A percentile compares a stretch with the other conserved stretches of the same genome.
These are phyloP conservation scores for Lacerta bilineata DNA, from an alignment of 2,797 vertebrate species.

Conservation along the genomic window DNA sequence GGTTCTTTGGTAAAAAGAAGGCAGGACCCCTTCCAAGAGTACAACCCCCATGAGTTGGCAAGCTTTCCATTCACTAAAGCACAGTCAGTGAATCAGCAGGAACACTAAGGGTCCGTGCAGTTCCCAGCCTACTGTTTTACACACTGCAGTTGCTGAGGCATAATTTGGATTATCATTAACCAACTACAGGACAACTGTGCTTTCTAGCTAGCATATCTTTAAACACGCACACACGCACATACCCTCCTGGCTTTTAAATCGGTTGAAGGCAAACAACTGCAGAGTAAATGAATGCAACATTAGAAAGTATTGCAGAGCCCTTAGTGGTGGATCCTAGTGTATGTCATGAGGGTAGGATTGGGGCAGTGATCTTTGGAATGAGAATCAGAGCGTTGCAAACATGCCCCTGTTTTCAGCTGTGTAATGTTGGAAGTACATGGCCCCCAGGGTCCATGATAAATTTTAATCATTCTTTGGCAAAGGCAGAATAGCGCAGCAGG, in stretches of 20 bases:
- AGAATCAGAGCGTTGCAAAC: neutral
- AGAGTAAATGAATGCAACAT: neutral
- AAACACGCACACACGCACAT: neutral
- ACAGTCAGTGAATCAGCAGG: too few relatives aligned
- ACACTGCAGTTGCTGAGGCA: too few relatives aligned
- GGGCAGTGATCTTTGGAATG: neutral
- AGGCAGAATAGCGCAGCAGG: conserved; percentile 7
- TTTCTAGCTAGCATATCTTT: neutral
- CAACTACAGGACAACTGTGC: neutral
- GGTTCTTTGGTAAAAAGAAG: too few relatives aligned
- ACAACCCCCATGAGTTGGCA: too few relatives aligned
- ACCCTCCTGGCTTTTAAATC: neutral
- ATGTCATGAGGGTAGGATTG: neutral
- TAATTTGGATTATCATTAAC: neutral
- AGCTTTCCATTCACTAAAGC: too few relatives aligned
- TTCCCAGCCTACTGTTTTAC: too few relatives aligned
- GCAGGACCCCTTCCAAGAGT: too few relatives aligned
- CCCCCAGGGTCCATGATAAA: neutral
- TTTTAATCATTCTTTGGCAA: neutral
- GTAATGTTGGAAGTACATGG: neutral
- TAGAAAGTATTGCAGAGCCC: neutral
- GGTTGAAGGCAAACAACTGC: neutral
- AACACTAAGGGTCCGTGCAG: too few relatives aligned
- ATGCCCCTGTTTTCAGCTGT: neutral
- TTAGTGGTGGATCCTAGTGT: neutral